Conservation (phyloP, 2,797 vertebrate genomes). For the Sebastes iracundus region DNA sequence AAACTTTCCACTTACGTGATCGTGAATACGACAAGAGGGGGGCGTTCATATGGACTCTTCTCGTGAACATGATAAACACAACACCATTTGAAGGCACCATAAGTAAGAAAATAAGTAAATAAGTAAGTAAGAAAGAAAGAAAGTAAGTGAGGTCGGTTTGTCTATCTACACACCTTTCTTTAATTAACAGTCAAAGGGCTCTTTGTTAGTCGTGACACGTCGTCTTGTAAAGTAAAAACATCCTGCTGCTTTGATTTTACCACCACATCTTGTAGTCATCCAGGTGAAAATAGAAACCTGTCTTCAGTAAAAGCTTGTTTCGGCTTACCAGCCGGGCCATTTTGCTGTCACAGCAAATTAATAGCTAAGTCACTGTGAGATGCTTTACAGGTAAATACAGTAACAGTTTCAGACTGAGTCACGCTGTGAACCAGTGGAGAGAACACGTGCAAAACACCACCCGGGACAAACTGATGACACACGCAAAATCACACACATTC, state of each 20-base stretch:
- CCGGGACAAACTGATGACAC: conserved; percentile 31
- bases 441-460: not conserved
- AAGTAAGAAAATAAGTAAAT: no score
- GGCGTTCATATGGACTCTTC: no score
- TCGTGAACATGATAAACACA: no score
- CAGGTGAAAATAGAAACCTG: conserved; percentile 5
- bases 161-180: not conserved
- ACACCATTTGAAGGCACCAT: no score
- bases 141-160: not conserved
- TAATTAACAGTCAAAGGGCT: conserved; percentile 2
- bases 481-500: not conserved
- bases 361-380: not conserved
- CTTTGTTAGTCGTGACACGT: not conserved
- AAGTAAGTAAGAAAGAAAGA: no score
- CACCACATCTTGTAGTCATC: not conserved
- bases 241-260: not conserved
- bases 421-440: not conserved
- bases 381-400: conserved; percentile 21
- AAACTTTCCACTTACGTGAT: rapidly evolving
- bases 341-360: conserved; percentile 10
- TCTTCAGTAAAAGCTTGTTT: conserved; percentile 9
- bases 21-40: rapidly evolving
- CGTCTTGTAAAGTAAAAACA: not conserved
- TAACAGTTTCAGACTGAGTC: not conserved
- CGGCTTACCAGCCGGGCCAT: not conserved